Base-by-base conservation (phyloP, 1,140 invertebrate genomes). In the Delia radicum region DNA sequence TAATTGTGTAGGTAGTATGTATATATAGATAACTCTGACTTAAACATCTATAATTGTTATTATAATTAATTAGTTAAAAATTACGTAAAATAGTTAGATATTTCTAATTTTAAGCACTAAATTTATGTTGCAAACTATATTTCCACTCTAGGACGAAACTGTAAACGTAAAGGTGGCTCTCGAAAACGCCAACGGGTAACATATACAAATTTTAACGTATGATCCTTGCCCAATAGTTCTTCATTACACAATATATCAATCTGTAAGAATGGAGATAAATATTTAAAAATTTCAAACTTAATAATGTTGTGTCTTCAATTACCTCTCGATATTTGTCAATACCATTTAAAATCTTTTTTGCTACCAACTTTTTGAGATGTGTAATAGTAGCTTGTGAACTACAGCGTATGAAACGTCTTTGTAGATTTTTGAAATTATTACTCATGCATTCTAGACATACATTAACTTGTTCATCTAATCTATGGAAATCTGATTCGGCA, bases 221-320 rank as follows among this genome's bases (percentile, higher is more conserved):
- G 98, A 87, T 99, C 98, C 87, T 99, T 99, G 48, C 98, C 98
- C 85, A 99, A 88, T 77, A 99, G 89, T 90, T 99, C 97, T 86
- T 99, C 94, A 89, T 99, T 99, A 89, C 98, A 99, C 83, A 99
- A 89, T 84, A 99, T 97, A 88, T 99, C 98, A 87, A 99, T 95
- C 94, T 96, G 88, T 76, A 79, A 62, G n/a, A 48, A 31, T n/a
- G 15, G 31, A 6, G n/a, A 42, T 69, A 26, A 55, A 28, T 55
- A 33, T 42, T 26, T 73, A 61, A 31, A 55, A 33, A 42, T 13
- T 15, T 73, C 8, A 28, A 28, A 15, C 12, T 55, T 5, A 29
- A 29, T 18, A 18, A 13, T 62, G 5, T 27, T 31, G 24, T 27
- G 29, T 5, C 26, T 27, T 71, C 13, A 42, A 74, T 42, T 87